Conservation (phyloP, 2,113 vertebrate species). For the Nycticryphes semicollaris region DNA sequence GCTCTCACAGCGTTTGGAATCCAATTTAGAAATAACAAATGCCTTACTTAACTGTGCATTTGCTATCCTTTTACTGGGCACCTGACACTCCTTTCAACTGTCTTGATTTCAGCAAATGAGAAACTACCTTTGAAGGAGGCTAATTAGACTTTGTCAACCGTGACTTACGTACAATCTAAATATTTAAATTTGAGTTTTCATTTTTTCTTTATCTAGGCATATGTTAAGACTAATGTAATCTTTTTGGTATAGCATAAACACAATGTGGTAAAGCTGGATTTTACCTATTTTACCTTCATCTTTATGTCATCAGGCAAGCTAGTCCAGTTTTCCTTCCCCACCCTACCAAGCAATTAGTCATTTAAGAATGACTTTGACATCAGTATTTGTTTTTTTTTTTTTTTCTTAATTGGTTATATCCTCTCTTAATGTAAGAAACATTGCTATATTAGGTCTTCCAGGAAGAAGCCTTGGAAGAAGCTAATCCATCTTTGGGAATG, state of each 20-base stretch:
- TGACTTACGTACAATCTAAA: not conserved
- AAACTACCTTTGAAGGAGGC: not conserved
- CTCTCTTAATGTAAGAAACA: not conserved
- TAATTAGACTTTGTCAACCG: not conserved
- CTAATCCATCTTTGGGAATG: not conserved
- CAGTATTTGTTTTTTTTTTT: not conserved
- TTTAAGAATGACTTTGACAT: not conserved
- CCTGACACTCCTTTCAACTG: not conserved
- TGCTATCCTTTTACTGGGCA: not conserved
- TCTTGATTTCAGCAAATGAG: not conserved
- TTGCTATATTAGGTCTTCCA: not conserved
- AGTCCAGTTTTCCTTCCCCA: not conserved
- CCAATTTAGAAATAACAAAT: not conserved
- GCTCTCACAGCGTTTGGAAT: not conserved
- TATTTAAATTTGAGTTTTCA: not conserved
- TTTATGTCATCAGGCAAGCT: not conserved
- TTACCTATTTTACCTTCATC: not conserved
- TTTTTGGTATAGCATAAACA: not conserved
- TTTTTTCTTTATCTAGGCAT: not conserved
- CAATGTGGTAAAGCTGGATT: fast-evolving
- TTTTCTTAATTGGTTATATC: not conserved
- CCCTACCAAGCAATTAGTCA: not conserved
- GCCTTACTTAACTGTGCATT: not conserved
- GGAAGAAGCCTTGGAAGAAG: not conserved
- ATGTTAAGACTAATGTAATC: not conserved